These are phyloP conservation scores for Gallinago solitaria DNA, from an alignment of 2,797 vertebrate species.

Conservation along the genomic window DNA sequence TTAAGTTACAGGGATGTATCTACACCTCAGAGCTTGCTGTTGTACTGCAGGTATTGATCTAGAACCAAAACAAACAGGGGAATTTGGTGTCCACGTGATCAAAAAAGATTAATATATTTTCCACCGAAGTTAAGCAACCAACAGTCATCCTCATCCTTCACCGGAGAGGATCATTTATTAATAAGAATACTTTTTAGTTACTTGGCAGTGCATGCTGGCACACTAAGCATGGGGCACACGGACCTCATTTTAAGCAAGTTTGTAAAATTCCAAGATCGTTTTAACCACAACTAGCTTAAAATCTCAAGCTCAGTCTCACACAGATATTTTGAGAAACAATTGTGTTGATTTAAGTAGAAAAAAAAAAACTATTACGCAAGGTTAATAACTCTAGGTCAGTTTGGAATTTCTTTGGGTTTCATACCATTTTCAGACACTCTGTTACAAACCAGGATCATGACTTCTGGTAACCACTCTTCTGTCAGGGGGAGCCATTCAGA, in stretches of 20 bases:
- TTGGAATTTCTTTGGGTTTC: not conserved
- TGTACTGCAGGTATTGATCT: no score
- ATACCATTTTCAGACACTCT: slow-evolving; percentile 89
- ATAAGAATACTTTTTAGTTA: not conserved
- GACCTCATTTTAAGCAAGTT: not conserved
- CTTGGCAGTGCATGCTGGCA: not conserved
- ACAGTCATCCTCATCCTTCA: not conserved
- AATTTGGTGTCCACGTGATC: not conserved
- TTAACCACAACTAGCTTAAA: not conserved
- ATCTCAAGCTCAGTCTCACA: not conserved
- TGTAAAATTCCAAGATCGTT: not conserved
- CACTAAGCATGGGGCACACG: not conserved
- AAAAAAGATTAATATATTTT: not conserved
- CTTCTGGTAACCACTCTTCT: slow-evolving; percentile 91
- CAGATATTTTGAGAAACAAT: not conserved
- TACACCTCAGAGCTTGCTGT: not conserved
- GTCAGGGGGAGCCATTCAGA: slow-evolving; percentile 90
- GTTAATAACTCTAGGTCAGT: not conserved
- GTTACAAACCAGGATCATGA: slow-evolving; percentile 96
- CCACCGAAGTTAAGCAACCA: not conserved
- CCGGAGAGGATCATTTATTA: not conserved
- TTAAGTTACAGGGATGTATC: not conserved
- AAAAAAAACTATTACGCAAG: not conserved
- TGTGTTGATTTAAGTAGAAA: not conserved
- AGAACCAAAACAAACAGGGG: not conserved